phyloP scores from a whole-genome alignment of 2,888 invertebrate genomes.

The Ochropacha duplaris region DNA sequence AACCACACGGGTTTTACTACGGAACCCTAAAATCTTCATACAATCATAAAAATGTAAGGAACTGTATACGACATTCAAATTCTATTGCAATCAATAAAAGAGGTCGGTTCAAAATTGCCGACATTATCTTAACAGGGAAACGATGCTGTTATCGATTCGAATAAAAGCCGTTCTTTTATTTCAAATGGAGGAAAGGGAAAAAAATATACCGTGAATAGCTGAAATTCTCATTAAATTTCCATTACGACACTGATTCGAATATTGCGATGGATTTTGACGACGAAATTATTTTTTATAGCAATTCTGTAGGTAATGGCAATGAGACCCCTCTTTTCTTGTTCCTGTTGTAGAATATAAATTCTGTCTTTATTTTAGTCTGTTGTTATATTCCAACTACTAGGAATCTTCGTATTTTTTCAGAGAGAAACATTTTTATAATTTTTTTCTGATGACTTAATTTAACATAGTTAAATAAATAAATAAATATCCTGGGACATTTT shows the following conservation, averaged over 20 bases:
- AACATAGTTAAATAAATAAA: too few species aligned
- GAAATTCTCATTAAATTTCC: constrained; percentile 76
- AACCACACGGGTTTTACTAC: too few species aligned
- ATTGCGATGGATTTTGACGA: constrained; percentile 53
- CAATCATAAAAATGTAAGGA: too few species aligned
- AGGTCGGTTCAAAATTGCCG: constrained; percentile 41
- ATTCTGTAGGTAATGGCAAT: not conserved
- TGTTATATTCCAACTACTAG: too few species aligned
- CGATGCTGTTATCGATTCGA: constrained; percentile 55
- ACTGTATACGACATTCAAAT: too few species aligned
- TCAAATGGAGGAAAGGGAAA: constrained; percentile 40
- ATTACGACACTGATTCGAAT: constrained; percentile 59
- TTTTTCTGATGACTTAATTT: not conserved
- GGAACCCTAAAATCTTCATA: too few species aligned
- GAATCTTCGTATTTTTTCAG: too few species aligned
- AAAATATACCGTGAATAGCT: constrained; percentile 55
- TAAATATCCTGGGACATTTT: too few species aligned
- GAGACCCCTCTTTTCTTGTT: not conserved
- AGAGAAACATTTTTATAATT: too few species aligned
- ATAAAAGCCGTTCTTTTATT: constrained; percentile 63
- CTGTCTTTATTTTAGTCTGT: not conserved
- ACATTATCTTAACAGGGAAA: constrained; percentile 46
- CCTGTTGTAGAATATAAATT: constrained; percentile 1
- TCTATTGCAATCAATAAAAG: constrained; percentile 28
- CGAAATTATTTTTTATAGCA: constrained; percentile 28